Evolutionary conservation across 2,113 vertebrate species (phyloP).

Genomic region (Nycticebus coucang): DNA sequence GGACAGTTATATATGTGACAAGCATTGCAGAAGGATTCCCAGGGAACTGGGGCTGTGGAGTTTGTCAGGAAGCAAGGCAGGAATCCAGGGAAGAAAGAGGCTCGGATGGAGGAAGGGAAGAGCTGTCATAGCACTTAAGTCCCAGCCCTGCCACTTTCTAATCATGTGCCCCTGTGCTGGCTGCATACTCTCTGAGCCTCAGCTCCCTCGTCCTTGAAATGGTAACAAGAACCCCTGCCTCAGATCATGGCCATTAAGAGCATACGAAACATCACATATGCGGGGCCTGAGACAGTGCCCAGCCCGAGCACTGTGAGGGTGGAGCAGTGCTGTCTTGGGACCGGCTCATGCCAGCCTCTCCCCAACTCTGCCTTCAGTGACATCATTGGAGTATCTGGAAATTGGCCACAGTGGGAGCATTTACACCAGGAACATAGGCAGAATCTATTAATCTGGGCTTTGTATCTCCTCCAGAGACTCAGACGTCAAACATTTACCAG

Average conservation of each 20-base stretch:
- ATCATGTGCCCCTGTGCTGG: neutral
- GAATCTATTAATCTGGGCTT: neutral
- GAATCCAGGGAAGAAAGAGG: neutral
- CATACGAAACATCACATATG: fast-evolving
- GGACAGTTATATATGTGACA: fast-evolving
- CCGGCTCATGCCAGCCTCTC: neutral
- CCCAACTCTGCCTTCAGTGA: neutral
- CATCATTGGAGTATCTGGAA: neutral
- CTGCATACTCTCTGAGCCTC: neutral
- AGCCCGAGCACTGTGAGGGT: no score
- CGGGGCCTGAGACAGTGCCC: fast-evolving
- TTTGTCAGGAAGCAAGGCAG: neutral
- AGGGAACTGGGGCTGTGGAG: fast-evolving
- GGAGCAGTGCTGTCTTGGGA: neutral
- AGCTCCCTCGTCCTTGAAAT: neutral
- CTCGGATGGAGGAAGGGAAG: no score
- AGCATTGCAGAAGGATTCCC: neutral
- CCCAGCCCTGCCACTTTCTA: neutral
- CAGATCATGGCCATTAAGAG: neutral
- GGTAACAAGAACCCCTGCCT: neutral
- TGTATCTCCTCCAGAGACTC: neutral
- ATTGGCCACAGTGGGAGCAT: fast-evolving
- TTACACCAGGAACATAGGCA: neutral
- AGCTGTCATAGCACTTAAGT: no score
- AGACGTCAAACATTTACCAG: neutral